A percentile compares a stretch with the other conserved stretches of the same genome.
phyloP scores from a whole-genome alignment of 2,888 invertebrate genomes.

The Ptycholaimellus sp. region DNA sequence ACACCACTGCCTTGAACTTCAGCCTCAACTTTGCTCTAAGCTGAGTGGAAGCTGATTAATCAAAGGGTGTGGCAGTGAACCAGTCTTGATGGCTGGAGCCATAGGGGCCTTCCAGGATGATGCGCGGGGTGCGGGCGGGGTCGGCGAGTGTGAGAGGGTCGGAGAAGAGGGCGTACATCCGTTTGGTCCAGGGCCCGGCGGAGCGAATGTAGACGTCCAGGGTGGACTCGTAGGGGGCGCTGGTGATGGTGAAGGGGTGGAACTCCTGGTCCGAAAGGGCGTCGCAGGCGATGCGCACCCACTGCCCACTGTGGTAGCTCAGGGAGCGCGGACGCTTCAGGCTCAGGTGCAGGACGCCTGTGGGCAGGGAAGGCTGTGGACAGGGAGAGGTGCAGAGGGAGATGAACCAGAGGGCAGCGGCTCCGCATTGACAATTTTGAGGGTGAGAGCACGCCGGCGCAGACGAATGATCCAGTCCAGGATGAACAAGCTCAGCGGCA shows the following conservation, averaged over 20 bases:
- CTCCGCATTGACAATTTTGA: conserved; percentile 35
- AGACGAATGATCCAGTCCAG: conserved; percentile 36
- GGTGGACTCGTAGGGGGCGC: conserved; percentile 37
- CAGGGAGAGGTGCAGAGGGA: too few species aligned
- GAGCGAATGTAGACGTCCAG: conserved; percentile 36
- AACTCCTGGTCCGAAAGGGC: conserved; percentile 28
- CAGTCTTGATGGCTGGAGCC: conserved; percentile 43
- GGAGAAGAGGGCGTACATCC: not conserved
- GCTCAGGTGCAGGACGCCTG: conserved; percentile 38
- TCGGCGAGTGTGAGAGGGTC: too few species aligned
- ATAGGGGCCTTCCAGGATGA: conserved; percentile 40
- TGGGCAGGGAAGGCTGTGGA: too few species aligned
- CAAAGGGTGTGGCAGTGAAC: too few species aligned
- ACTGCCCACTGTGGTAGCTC: conserved; percentile 41
- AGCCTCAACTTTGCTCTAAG: too few species aligned
- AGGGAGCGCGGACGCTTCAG: conserved; percentile 38
- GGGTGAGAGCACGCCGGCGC: conserved; percentile 37
- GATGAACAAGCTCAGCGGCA: conserved; percentile 35
- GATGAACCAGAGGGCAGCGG: conserved; percentile 37
- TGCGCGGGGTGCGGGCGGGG: too few species aligned
- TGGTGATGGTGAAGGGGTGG: conserved; percentile 41
- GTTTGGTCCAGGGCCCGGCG: not conserved
- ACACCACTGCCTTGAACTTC: conserved; percentile 37
- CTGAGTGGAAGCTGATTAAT: too few species aligned
- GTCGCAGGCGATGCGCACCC: conserved; percentile 37